phyloP scores from a whole-genome alignment of 2,888 invertebrate species.

The Drosophila mayaguana region DNA sequence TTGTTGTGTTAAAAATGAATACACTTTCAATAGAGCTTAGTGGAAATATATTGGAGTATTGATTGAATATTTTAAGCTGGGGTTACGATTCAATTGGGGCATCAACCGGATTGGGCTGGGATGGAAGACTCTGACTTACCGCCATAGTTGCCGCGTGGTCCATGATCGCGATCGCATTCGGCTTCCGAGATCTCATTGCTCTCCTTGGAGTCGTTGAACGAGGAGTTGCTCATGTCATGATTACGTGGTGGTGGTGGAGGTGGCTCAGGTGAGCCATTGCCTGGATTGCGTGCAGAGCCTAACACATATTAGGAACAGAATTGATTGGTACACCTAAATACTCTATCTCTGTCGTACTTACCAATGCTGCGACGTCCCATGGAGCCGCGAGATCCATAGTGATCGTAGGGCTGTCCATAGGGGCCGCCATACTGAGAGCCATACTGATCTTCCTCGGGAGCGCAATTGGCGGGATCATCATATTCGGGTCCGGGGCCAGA shows the following conservation, averaged over 20 bases:
- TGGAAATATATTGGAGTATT: conserved; percentile 3
- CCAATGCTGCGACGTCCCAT: conserved; percentile 89
- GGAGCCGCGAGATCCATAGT: conserved; percentile 94
- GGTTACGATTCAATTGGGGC: neutral
- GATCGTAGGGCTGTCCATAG: conserved; percentile 95
- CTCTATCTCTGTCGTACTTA: conserved; percentile 38
- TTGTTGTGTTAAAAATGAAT: conserved; percentile 55
- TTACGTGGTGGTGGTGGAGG: conserved; percentile 93
- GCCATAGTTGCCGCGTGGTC: conserved; percentile 92
- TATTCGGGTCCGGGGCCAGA: conserved; percentile 92
- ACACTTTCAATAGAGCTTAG: conserved; percentile 36
- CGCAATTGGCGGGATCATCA: conserved; percentile 96
- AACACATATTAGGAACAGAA: neutral
- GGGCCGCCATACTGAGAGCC: conserved; percentile 91
- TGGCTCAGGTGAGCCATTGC: conserved; percentile 88
- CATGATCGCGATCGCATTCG: conserved; percentile 94
- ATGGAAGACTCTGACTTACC: conserved; percentile 86
- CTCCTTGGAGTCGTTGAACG: conserved; percentile 96
- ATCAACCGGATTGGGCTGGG: neutral
- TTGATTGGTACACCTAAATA: neutral
- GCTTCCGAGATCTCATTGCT: conserved; percentile 97
- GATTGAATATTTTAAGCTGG: conserved; percentile 4
- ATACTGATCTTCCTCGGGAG: conserved; percentile 96
- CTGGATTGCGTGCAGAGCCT: conserved; percentile 85
- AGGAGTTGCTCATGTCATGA: conserved; percentile 92